A percentile compares a stretch with the other conserved stretches of the same genome.
phyloP scores from a whole-genome alignment of 2,797 vertebrate species.

The Xenops minutus region DNA sequence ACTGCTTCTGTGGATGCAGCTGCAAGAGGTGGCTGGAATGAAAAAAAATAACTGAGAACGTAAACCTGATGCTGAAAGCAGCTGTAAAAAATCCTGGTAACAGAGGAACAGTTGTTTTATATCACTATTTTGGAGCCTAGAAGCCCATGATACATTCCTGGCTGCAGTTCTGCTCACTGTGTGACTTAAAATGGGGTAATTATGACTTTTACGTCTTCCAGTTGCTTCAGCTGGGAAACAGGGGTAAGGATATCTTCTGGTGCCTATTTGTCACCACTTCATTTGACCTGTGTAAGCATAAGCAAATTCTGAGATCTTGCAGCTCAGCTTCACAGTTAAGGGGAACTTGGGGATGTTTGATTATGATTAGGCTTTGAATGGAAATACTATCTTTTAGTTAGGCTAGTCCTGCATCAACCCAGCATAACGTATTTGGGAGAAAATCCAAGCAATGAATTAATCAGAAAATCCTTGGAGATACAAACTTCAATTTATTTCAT shows the following conservation, averaged over 20 bases:
- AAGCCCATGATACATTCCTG: background rate
- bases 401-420: background rate
- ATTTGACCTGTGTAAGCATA: background rate
- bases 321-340: background rate
- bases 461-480: background rate
- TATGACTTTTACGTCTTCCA: conserved; percentile 8
- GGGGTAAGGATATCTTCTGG: background rate
- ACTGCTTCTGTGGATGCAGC: background rate
- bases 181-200: background rate
- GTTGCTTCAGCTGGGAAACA: conserved; percentile 1
- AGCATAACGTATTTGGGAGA: background rate
- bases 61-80: background rate
- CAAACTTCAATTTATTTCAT: background rate
- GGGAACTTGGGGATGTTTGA: background rate
- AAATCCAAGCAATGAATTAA: background rate
- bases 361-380: background rate
- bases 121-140: background rate
- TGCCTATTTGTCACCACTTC: background rate
- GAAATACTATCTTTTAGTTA: background rate
- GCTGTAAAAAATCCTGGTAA: background rate
- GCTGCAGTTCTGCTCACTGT: background rate
- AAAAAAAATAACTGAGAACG: background rate
- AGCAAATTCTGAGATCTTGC: background rate
- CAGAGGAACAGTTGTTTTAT: conserved; percentile 16
- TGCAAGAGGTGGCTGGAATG: background rate